These are phyloP conservation scores for Galemys pyrenaicus DNA, from an alignment of 2,113 vertebrate genomes.

Conservation along the genomic window DNA sequence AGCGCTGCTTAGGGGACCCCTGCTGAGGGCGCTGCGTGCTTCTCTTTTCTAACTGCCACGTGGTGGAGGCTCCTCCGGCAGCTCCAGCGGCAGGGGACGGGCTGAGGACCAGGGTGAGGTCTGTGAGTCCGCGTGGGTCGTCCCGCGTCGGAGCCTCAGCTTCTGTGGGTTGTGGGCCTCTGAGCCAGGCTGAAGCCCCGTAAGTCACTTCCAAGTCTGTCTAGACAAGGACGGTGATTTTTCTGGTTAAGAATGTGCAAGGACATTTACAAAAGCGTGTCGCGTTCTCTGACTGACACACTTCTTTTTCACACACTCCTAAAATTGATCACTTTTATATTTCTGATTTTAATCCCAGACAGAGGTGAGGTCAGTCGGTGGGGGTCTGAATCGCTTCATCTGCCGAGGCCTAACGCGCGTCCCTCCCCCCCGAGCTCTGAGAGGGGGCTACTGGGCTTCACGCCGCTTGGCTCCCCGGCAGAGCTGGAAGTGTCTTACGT, in stretches of 20 bases:
- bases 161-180: not conserved
- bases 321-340: not conserved
- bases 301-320: not conserved
- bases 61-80: constrained; percentile 43
- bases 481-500: not conserved
- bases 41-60: constrained; percentile 36
- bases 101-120: constrained; percentile 27
- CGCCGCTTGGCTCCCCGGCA: not conserved
- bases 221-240: not conserved
- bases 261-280: not conserved
- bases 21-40: constrained; percentile 22
- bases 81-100: constrained; percentile 22
- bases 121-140: not conserved
- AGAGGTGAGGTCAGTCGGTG: not conserved
- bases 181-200: not conserved
- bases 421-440: no score
- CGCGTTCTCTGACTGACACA: not conserved
- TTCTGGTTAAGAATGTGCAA: not conserved
- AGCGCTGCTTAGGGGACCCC: not conserved
- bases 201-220: not conserved
- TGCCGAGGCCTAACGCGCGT: not conserved
- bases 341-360: constrained; percentile 4
- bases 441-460: not conserved
- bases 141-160: not conserved
- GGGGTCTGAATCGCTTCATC: not conserved